Evolutionary conservation across 2,888 invertebrate species (phyloP).

Genomic region (Spialia ferax): DNA sequence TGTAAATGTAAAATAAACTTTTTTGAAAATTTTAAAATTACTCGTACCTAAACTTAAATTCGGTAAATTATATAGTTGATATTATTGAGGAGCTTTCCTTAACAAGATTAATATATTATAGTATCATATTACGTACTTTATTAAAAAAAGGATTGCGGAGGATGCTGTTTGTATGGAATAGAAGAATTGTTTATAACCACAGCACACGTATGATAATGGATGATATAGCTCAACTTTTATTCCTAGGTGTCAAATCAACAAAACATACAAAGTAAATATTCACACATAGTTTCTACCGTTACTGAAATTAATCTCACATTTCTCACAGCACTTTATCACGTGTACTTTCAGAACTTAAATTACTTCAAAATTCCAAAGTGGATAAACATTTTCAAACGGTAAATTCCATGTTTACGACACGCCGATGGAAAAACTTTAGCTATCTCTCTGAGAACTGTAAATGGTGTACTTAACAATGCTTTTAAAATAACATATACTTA

Average conservation of each 20-base stretch:
- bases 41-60: not conserved
- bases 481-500: too few relatives aligned
- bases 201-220: too few relatives aligned
- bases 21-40: not conserved
- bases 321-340: not conserved
- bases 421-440: not conserved
- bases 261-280: too few relatives aligned
- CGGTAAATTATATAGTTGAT: too few relatives aligned
- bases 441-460: not conserved
- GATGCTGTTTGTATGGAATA: too few relatives aligned
- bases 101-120: too few relatives aligned
- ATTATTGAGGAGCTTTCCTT: too few relatives aligned
- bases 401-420: not conserved
- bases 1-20: not conserved
- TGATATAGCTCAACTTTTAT: too few relatives aligned
- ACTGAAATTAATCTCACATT: not conserved
- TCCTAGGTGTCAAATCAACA: not conserved
- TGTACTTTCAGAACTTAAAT: not conserved
- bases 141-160: too few relatives aligned
- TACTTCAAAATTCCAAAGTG: not conserved
- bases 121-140: too few relatives aligned
- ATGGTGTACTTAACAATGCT: not conserved
- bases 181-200: too few relatives aligned
- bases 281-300: not conserved
- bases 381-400: not conserved